Evolutionary conservation across 2,113 vertebrate species (phyloP).

Genomic region (Herpetotheres cachinnans): DNA sequence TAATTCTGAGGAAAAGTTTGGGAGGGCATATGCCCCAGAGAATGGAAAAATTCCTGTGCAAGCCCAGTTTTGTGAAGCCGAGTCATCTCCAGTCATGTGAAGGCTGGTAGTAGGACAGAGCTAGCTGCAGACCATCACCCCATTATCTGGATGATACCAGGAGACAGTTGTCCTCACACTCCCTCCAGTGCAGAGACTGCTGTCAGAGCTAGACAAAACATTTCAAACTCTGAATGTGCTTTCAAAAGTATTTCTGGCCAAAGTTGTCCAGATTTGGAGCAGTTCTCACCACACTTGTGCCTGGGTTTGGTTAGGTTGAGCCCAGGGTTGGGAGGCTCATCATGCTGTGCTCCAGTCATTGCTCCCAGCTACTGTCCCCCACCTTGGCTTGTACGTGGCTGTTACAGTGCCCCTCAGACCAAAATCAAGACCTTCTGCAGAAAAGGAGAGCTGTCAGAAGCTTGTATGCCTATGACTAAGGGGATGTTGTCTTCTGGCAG

Average conservation of each 20-base stretch:
- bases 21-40: background rate
- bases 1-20: background rate
- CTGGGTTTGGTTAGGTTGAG: background rate
- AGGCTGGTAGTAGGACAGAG: background rate
- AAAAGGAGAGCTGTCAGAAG: background rate
- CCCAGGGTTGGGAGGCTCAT: background rate
- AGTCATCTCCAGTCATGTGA: background rate
- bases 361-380: background rate
- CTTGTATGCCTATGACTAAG: background rate
- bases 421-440: background rate
- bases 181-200: background rate
- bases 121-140: background rate
- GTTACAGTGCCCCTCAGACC: background rate
- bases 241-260: background rate
- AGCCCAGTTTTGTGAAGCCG: background rate
- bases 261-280: background rate
- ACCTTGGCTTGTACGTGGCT: background rate
- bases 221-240: background rate
- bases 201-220: background rate
- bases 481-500: background rate
- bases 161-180: background rate
- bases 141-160: background rate
- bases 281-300: background rate
- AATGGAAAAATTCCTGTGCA: background rate
- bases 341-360: background rate